These are phyloP conservation scores for Clivina fossor DNA, from an alignment of 2,888 invertebrate species.

Conservation along the genomic window DNA sequence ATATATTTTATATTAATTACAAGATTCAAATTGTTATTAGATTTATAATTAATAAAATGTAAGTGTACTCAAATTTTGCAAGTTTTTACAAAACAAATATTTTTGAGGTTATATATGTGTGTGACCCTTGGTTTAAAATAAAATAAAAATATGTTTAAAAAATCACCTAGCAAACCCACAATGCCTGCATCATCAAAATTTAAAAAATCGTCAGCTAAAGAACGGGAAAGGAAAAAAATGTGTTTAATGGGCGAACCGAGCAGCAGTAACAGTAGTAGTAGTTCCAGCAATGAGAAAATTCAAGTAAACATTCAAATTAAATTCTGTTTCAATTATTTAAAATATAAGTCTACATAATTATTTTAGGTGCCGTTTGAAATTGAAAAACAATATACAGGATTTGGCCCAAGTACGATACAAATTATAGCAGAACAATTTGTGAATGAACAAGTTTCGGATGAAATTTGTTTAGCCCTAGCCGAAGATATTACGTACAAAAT, in stretches of 20 bases:
- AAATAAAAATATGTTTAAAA: constrained; percentile 25
- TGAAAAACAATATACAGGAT: constrained; percentile 48
- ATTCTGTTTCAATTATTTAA: no score
- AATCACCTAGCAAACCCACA: constrained; percentile 17
- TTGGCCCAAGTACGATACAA: constrained; percentile 47
- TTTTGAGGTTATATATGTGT: constrained; percentile 24
- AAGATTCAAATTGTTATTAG: no score
- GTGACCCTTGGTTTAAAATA: constrained; percentile 4
- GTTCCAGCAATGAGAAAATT: constrained; percentile 5
- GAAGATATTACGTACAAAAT: constrained; percentile 52
- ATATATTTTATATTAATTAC: no score
- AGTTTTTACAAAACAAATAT: no score
- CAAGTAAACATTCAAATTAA: no score
- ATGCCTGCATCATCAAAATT: constrained; percentile 15
- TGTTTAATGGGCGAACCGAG: constrained; percentile 14
- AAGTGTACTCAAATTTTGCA: no score
- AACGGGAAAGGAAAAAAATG: constrained; percentile 26
- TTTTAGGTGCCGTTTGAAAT: constrained; percentile 10
- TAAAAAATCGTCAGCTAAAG: constrained; percentile 25
- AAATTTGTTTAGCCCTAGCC: constrained; percentile 46
- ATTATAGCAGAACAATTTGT: constrained; percentile 49
- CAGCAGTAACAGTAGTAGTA: constrained; percentile 19
- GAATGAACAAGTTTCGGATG: constrained; percentile 47
- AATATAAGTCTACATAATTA: constrained; percentile 14
- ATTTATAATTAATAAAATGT: no score